A percentile compares a stretch with the other conserved stretches of the same genome.
Conservation (phyloP, 1,140 invertebrate genomes). For the Ostrea denselamellosa region DNA sequence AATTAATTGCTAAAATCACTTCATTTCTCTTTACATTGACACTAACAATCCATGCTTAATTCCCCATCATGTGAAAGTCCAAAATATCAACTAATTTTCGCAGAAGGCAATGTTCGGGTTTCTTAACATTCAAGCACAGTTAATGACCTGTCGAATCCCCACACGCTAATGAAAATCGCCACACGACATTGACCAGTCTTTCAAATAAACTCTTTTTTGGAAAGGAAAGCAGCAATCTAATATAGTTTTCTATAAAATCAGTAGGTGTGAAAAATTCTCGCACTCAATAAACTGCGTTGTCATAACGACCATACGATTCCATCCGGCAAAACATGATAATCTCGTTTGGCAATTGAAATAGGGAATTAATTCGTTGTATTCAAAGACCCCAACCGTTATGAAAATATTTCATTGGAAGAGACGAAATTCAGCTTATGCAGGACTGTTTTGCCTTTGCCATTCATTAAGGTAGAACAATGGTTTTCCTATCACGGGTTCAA, state of each 20-base stretch:
- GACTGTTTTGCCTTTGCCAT: no score
- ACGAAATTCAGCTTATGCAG: no score
- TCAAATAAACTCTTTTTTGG: constrained; percentile 35
- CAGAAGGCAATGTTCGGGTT: not conserved
- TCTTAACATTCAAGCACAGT: not conserved
- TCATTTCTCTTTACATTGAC: not conserved
- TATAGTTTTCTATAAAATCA: constrained; percentile 26
- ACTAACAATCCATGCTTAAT: not conserved
- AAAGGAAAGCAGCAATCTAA: constrained; percentile 25
- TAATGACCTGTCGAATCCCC: constrained; percentile 12
- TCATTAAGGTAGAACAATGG: no score
- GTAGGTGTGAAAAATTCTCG: constrained; percentile 16
- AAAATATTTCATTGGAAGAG: not conserved
- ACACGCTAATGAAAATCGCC: constrained; percentile 25
- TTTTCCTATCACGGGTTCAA: no score
- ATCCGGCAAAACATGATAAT: constrained; percentile 28
- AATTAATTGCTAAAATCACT: constrained; percentile 25
- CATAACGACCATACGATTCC: constrained; percentile 34
- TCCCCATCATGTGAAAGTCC: not conserved
- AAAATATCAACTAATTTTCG: constrained; percentile 34
- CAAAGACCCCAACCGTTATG: not conserved
- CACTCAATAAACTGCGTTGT: constrained; percentile 21
- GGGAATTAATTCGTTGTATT: constrained; percentile 17
- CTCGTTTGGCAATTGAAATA: constrained; percentile 25
- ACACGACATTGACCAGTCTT: constrained; percentile 31